These are phyloP conservation scores for Telenomus remus DNA, from an alignment of 1,140 invertebrate genomes.

Conservation along the genomic window DNA sequence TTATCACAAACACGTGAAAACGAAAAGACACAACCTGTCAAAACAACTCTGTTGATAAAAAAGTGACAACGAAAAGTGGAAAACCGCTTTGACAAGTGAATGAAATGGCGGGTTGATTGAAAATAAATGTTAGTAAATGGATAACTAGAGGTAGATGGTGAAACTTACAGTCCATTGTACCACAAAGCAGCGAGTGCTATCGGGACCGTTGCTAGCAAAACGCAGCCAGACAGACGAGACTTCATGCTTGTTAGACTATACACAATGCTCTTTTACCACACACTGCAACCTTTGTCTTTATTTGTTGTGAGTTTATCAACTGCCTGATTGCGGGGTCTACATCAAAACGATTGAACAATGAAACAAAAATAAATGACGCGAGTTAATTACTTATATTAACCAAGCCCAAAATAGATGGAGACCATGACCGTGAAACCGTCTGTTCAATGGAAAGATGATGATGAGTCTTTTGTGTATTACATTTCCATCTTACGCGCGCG, in stretches of 20 bases:
- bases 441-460: no score
- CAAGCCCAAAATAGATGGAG: background rate
- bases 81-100: background rate
- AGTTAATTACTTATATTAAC: constrained; percentile 1
- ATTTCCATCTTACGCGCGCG: no score
- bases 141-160: background rate
- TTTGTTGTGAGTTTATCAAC: constrained; percentile 40
- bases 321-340: constrained; percentile 41
- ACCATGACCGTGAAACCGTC: no score
- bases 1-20: no score
- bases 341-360: constrained; percentile 34
- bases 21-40: no score
- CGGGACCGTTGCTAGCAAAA: constrained; percentile 66
- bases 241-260: constrained; percentile 66
- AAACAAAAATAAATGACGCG: constrained; percentile 8
- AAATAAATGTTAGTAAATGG: background rate
- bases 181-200: constrained; percentile 69
- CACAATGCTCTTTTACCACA: constrained; percentile 36
- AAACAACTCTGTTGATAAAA: no score
- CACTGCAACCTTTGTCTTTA: constrained; percentile 46
- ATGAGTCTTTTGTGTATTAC: no score
- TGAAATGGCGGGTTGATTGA: background rate
- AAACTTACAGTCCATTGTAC: constrained; percentile 72
- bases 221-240: constrained; percentile 60
- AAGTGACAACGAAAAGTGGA: no score